These are phyloP conservation scores for Callospermophilus lateralis DNA, from an alignment of 2,113 vertebrate genomes.

Conservation along the genomic window DNA sequence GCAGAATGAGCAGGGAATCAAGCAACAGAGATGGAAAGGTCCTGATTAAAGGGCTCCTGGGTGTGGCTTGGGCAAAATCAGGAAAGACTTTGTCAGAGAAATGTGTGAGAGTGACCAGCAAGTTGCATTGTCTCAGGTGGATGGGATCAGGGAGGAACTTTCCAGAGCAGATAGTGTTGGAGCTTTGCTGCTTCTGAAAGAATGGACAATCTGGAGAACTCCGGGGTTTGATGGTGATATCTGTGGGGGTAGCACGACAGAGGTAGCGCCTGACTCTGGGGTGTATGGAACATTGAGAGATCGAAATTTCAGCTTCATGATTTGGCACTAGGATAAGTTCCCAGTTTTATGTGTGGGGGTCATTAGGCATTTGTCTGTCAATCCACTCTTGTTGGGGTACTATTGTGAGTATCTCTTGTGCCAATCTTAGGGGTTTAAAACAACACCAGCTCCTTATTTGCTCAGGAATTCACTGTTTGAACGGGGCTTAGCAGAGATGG, in stretches of 20 bases:
- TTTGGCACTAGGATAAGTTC: not conserved
- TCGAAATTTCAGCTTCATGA: too few relatives aligned
- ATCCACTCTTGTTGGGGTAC: not conserved
- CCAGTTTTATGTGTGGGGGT: not conserved
- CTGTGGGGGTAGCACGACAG: not conserved
- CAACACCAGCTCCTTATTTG: not conserved
- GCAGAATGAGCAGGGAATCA: not conserved
- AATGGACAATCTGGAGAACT: not conserved
- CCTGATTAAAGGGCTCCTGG: too few relatives aligned
- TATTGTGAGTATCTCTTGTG: not conserved
- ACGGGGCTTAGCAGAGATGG: not conserved
- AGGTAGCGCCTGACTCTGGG: not conserved
- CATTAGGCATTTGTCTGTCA: not conserved
- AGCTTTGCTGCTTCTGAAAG: not conserved
- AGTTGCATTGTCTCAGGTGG: not conserved
- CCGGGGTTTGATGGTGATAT: not conserved
- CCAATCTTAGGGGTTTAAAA: not conserved
- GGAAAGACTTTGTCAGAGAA: not conserved
- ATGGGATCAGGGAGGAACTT: not conserved
- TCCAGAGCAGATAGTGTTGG: not conserved
- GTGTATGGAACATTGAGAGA: not conserved
- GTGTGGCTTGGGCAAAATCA: not conserved
- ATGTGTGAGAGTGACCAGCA: not conserved
- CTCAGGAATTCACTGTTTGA: not conserved
- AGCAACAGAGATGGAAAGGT: not conserved